These are phyloP conservation scores for Salpingus planirostris DNA, from an alignment of 2,888 invertebrate species.

Conservation along the genomic window DNA sequence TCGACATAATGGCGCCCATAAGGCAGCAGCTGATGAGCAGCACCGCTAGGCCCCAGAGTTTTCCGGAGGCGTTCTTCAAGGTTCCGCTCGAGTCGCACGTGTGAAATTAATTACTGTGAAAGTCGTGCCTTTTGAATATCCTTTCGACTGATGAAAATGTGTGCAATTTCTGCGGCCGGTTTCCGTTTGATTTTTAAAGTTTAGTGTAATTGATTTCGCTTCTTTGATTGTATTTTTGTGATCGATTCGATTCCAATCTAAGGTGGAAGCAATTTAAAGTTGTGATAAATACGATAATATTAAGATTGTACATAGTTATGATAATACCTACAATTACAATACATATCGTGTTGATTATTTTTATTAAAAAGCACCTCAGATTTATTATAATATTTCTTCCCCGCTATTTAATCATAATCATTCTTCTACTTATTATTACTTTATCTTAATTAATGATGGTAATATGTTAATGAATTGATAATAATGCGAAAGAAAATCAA, in stretches of 20 bases:
- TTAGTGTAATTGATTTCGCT: conserved; percentile 27
- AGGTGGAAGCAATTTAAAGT: conserved; percentile 40
- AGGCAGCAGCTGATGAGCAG: conserved; percentile 40
- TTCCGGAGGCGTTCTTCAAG: conserved; percentile 47
- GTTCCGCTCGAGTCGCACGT: conserved; percentile 53
- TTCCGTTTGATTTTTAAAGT: too few species aligned
- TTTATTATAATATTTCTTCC: conserved; percentile 8
- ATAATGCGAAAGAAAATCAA: too few species aligned
- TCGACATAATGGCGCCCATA: conserved; percentile 45
- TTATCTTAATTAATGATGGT: conserved; percentile 10
- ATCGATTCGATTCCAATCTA: conserved; percentile 38
- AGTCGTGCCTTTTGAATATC: conserved; percentile 12
- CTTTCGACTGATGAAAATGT: conserved; percentile 21
- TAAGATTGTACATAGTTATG: conserved; percentile 30
- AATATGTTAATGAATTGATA: too few species aligned
- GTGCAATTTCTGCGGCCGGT: conserved; percentile 23
- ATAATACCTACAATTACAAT: too few species aligned
- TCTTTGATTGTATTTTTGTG: conserved; percentile 38
- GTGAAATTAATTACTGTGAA: conserved; percentile 34
- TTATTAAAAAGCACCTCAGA: too few species aligned
- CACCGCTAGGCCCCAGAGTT: conserved; percentile 44
- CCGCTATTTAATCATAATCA: too few species aligned
- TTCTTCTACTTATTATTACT: conserved; percentile 9
- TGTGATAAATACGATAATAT: conserved; percentile 37
- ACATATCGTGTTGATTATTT: too few species aligned